Evolutionary conservation across 2,888 invertebrate species (phyloP).

Genomic region (Druceiella hillmani): DNA sequence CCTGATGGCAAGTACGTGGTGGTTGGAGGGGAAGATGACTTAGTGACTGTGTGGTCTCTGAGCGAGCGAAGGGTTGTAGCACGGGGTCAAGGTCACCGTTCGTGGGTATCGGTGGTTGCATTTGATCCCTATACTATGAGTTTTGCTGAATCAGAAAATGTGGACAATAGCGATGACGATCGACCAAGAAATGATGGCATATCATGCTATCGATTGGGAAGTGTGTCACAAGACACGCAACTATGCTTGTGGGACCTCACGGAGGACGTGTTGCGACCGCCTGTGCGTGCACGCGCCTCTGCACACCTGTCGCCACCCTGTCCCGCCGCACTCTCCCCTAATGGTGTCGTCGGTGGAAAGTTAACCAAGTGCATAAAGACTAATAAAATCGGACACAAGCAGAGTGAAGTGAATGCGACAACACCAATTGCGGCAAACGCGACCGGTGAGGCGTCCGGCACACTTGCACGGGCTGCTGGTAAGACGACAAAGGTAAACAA

Average conservation of each 20-base stretch:
- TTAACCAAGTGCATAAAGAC: slow-evolving; percentile 32
- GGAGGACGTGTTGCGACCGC: slow-evolving; percentile 84
- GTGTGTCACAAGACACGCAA: slow-evolving; percentile 97
- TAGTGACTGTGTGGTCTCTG: slow-evolving; percentile 96
- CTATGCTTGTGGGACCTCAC: slow-evolving; percentile 98
- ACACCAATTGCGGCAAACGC: slow-evolving; percentile 28
- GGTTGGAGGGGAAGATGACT: slow-evolving; percentile 97
- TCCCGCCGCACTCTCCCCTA: slow-evolving; percentile 25
- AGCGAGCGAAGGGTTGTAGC: slow-evolving; percentile 90
- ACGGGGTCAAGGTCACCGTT: slow-evolving; percentile 95
- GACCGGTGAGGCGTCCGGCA: slow-evolving; percentile 36
- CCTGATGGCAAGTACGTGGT: slow-evolving; percentile 94
- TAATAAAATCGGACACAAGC: slow-evolving; percentile 40
- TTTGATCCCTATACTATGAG: slow-evolving; percentile 85
- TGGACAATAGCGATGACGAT: slow-evolving; percentile 51
- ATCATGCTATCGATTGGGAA: slow-evolving; percentile 81
- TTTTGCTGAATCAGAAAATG: slow-evolving; percentile 58
- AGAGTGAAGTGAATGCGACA: slow-evolving; percentile 35
- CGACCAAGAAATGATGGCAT: slow-evolving; percentile 42
- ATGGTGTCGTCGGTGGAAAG: slow-evolving; percentile 33
- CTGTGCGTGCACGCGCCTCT: slow-evolving; percentile 47
- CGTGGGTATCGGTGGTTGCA: slow-evolving; percentile 97
- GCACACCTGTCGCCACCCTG: slow-evolving; percentile 33
- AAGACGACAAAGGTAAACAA: slow-evolving; percentile 34
- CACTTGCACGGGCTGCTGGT: slow-evolving; percentile 26